Percentiles rank a stretch among this genome's conserved stretches.
Conservation (phyloP, 2,113 vertebrate species). For the Hassar affinis region DNA sequence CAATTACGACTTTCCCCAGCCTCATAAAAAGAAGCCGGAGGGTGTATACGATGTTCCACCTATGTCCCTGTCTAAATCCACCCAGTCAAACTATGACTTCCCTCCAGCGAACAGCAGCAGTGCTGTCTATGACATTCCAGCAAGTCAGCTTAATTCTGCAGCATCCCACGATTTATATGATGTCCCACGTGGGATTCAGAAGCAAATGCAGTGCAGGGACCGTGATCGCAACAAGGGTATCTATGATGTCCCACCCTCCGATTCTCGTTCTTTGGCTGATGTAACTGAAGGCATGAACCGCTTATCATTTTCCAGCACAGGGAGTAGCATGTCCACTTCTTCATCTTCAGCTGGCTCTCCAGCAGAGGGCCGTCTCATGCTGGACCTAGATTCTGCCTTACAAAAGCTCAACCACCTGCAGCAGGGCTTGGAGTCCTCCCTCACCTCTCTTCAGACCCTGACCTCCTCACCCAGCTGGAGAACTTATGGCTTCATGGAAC, state of each 20-base stretch:
- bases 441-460: conserved; percentile 74
- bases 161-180: conserved; percentile 84
- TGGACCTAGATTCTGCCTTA: conserved; percentile 84
- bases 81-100: conserved; percentile 72
- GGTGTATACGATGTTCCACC: conserved; percentile 91
- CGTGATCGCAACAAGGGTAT: conserved; percentile 73
- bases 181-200: conserved; percentile 78
- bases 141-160: conserved; percentile 62
- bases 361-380: conserved; percentile 67
- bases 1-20: conserved; percentile 82
- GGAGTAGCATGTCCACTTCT: conserved; percentile 95
- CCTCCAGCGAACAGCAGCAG: conserved; percentile 62
- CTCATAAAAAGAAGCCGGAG: conserved; percentile 74
- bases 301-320: conserved; percentile 91
- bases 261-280: conserved; percentile 71
- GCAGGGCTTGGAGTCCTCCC: conserved; percentile 76
- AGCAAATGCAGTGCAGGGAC: conserved; percentile 66
- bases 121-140: conserved; percentile 77
- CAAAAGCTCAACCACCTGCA: conserved; percentile 81
- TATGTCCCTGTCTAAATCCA: conserved; percentile 67
- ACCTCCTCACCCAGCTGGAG: conserved; percentile 82
- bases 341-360: conserved; percentile 84
- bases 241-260: conserved; percentile 82
- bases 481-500: conserved; percentile 83
- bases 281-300: conserved; percentile 87